Conservation (phyloP, 2,113 vertebrate species). For the Podarcis cretensis region DNA sequence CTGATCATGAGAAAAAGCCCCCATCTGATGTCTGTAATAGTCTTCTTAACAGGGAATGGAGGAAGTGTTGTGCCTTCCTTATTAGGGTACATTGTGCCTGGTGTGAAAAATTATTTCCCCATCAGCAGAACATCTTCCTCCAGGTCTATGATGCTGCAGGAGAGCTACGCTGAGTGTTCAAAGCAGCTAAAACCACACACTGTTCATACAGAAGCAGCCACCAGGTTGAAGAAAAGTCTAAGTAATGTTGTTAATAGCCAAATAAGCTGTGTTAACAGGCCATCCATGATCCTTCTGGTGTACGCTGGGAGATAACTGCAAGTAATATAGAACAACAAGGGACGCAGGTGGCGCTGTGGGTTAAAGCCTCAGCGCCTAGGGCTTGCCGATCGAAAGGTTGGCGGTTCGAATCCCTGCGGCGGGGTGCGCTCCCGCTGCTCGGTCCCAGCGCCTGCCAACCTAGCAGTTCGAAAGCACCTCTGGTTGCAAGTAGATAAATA, state of each 20-base stretch:
- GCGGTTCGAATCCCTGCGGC: no score
- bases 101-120: no score
- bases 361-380: no score
- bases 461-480: no score
- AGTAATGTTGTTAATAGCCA: not conserved
- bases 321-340: not conserved
- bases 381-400: no score
- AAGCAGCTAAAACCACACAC: not conserved
- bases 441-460: no score
- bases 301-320: not conserved
- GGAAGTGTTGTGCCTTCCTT: not conserved
- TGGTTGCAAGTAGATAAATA: no score
- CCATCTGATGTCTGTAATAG: not conserved
- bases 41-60: not conserved
- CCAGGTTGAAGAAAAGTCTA: no score
- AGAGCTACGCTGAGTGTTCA: not conserved
- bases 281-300: not conserved
- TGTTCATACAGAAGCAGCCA: not conserved
- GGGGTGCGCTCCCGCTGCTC: no score
- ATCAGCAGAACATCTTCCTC: not conserved
- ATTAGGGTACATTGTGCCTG: no score
- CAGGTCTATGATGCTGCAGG: not conserved
- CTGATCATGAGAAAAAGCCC: not conserved
- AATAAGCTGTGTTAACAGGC: constrained; percentile 2
- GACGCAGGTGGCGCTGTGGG: no score